Base-by-base conservation (phyloP, 2,113 vertebrate species). In the Peromyscus maniculatus region DNA sequence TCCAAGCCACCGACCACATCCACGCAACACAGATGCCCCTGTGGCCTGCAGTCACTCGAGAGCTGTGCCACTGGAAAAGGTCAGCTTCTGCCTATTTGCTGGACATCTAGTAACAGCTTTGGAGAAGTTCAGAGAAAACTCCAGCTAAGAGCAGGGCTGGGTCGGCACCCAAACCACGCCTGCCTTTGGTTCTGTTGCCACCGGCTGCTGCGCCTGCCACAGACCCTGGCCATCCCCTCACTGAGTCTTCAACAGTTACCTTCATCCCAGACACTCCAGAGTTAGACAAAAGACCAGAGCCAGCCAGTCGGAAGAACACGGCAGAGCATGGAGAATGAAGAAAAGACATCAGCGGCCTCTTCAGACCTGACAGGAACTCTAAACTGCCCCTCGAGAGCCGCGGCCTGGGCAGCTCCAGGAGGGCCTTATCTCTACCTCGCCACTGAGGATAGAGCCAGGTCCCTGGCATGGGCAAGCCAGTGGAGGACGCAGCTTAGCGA, bases 71-170 rank as follows among this genome's bases (percentile, higher is more conserved):
- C 17, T 26, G 36, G 80, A 0, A 22, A n/a, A 93, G 78, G 89
- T 59, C 66, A 55, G 4, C 31, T 33, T 28, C 39, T 6, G 55
- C 22, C 24, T 62, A 64, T 6, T 43, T 71, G 91, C 9, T 83
- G 43, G 6, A 67, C 64, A 91, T 83, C 89, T 57, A 49, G 26
- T 49, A 86, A 96, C 49, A 94, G 62, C 52, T n/a, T 7, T 7
- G 8, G 87, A 84, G 69, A 95, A 5, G 78, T 72, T 57, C 64
- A 52, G 88, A 88, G 77, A 67, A 89, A 96, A 89, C 39, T 33
- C 74, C 83, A 87, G 89, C 69, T 43, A 9, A 89, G 71, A 87
- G 62, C 7, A 57, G 77, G 94, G 55, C 19, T 36, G 74, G 87
- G 86, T 74, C 2, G n/a, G 78, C 90, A 46, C 22, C 89, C 43